Percentiles rank a stretch among this genome's conserved stretches.
Conservation (phyloP, 2,888 invertebrate genomes). For the Mylabris sibirica region DNA sequence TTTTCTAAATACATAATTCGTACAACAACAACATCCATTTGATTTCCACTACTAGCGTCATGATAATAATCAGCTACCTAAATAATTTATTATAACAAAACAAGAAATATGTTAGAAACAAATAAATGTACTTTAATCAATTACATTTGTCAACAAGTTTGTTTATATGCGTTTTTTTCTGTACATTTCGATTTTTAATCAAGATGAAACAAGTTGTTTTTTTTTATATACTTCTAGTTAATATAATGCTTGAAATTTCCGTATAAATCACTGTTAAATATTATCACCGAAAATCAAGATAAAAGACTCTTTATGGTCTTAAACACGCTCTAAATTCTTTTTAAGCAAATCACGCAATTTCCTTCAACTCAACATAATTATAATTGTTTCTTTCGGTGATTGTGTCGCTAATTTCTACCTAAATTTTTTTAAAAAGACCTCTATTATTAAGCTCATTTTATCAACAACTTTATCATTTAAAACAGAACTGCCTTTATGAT, state of each 20-base stretch:
- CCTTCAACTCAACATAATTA: background rate
- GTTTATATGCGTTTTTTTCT: background rate
- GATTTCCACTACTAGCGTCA: constrained; percentile 64
- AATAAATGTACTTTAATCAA: background rate
- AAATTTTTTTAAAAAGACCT: no score
- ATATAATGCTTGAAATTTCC: background rate
- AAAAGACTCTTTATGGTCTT: background rate
- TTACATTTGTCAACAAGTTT: constrained; percentile 2
- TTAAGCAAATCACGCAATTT: background rate
- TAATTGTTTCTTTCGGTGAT: background rate
- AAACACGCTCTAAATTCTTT: background rate
- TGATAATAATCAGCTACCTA: constrained; percentile 62
- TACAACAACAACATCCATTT: constrained; percentile 67
- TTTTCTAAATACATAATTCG: constrained; percentile 66
- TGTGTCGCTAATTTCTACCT: background rate
- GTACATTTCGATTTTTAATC: background rate
- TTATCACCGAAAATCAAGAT: background rate
- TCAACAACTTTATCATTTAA: background rate
- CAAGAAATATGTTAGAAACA: background rate
- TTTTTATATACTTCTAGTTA: background rate
- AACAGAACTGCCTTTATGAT: background rate
- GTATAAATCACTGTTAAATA: background rate
- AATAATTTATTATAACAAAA: constrained; percentile 22
- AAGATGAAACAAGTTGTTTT: background rate
- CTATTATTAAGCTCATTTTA: no score